These are phyloP conservation scores for Pseudomyrmex flavicornis DNA, from an alignment of 1,140 invertebrate species.

Conservation along the genomic window DNA sequence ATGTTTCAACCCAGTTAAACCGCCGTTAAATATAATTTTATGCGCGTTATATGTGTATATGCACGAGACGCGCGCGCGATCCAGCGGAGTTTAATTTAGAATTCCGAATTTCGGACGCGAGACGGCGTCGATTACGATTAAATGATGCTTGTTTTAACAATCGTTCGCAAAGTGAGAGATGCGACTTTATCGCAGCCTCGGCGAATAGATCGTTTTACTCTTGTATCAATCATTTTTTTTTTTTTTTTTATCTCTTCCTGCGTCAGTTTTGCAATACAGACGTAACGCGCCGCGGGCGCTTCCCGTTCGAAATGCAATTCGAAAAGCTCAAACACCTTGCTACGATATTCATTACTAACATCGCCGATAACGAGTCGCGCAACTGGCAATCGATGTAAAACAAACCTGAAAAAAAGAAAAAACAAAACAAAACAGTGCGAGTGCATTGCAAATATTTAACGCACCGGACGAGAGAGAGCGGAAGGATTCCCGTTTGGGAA, in stretches of 20 bases:
- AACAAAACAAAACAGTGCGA: background rate
- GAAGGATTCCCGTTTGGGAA: constrained; percentile 13
- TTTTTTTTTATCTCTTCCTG: background rate
- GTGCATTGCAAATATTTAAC: constrained; percentile 44
- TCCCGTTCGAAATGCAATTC: constrained; percentile 32
- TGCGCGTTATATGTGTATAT: background rate
- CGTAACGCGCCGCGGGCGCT: constrained; percentile 13
- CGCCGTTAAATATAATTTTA: constrained; percentile 42
- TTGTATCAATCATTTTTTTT: constrained; percentile 2
- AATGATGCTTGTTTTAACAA: constrained; percentile 24
- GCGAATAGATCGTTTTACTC: constrained; percentile 6
- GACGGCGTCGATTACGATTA: constrained; percentile 12
- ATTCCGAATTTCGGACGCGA: constrained; percentile 28
- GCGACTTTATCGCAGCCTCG: background rate
- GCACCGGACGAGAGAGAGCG: background rate
- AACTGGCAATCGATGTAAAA: constrained; percentile 16
- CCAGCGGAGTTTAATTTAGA: background rate
- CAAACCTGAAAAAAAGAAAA: background rate
- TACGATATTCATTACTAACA: constrained; percentile 40
- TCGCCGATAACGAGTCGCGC: constrained; percentile 32
- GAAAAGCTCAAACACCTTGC: constrained; percentile 21
- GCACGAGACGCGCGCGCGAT: background rate
- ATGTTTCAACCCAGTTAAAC: constrained; percentile 14
- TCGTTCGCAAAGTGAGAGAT: background rate
- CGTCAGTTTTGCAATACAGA: background rate